A percentile compares a stretch with the other conserved stretches of the same genome.
Conservation (phyloP, 2,797 vertebrate genomes). For the Muraenolepis orangiensis region DNA sequence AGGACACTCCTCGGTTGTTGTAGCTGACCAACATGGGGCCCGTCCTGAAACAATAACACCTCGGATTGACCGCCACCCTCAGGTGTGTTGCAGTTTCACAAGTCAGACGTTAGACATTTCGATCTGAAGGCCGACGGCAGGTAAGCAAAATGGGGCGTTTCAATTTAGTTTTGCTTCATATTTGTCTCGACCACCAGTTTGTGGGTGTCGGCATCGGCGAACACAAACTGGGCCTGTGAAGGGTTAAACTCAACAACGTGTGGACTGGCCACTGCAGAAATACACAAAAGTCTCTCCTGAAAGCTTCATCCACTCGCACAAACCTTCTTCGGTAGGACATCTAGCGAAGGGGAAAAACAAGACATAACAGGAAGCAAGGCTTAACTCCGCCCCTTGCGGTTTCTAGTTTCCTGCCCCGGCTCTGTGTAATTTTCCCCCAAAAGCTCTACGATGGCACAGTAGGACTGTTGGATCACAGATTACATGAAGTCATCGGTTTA, state of each 20-base stretch:
- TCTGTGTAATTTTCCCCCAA: not conserved
- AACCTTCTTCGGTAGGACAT: not conserved
- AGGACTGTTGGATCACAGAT: not conserved
- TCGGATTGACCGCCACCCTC: not conserved
- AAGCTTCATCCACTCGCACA: not conserved
- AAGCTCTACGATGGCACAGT: not conserved
- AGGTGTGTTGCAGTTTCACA: not conserved
- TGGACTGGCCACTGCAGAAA: not conserved
- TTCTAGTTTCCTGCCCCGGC: not conserved
- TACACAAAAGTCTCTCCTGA: not conserved
- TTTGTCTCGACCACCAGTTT: not conserved
- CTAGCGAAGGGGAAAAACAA: not conserved
- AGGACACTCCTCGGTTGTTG: slow-evolving; percentile 77
- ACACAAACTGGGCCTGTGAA: not conserved
- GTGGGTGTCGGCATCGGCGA: not conserved
- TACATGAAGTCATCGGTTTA: not conserved
- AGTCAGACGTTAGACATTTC: not conserved
- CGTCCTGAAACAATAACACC: slow-evolving; percentile 67
- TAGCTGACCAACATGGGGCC: slow-evolving; percentile 74
- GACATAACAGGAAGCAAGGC: not conserved
- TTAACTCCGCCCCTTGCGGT: not conserved
- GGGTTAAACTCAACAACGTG: not conserved
- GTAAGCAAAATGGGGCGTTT: not conserved
- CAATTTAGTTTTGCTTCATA: not conserved
- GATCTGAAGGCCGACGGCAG: not conserved